Percentiles rank a stretch among this genome's conserved stretches.
These are phyloP conservation scores for Urocitellus parryii DNA, from an alignment of 2,113 vertebrate genomes.

Conservation along the genomic window DNA sequence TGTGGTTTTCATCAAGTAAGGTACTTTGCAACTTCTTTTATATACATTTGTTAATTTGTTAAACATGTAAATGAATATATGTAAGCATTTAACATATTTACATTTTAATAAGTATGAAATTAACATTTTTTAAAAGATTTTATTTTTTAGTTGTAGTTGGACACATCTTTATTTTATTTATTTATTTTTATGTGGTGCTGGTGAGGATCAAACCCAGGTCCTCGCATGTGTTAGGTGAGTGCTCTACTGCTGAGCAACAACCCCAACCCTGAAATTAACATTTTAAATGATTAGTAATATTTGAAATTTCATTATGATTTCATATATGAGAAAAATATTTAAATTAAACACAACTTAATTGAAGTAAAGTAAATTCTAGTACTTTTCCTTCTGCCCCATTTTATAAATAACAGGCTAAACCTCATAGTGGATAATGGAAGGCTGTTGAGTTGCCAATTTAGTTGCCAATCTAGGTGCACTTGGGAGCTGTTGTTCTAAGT, in stretches of 20 bases:
- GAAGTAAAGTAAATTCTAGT: slow-evolving; percentile 6
- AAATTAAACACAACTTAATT: slow-evolving; percentile 42
- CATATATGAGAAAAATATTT: slow-evolving; percentile 1
- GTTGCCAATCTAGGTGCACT: background rate
- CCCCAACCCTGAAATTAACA: background rate
- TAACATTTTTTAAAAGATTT: too few species aligned
- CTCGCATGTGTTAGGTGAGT: too few species aligned
- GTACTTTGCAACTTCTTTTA: background rate
- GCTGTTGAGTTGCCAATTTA: background rate
- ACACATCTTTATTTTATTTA: too few species aligned
- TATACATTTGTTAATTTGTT: background rate
- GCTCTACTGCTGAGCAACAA: too few species aligned
- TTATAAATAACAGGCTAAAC: slow-evolving; percentile 28
- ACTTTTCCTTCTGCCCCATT: background rate
- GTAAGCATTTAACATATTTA: background rate
- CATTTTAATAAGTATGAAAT: slow-evolving; percentile 28
- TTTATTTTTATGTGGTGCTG: too few species aligned
- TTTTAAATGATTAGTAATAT: slow-evolving; percentile 22
- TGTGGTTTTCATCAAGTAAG: slow-evolving; percentile 6
- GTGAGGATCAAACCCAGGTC: too few species aligned
- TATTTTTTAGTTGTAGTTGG: too few species aligned
- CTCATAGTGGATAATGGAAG: background rate
- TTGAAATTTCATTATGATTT: slow-evolving; percentile 48
- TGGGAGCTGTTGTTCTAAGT: slow-evolving; percentile 21
- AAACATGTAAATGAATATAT: background rate